Evolutionary conservation across 2,888 invertebrate genomes (phyloP).

Genomic region (Mesopsocus fuscifrons): DNA sequence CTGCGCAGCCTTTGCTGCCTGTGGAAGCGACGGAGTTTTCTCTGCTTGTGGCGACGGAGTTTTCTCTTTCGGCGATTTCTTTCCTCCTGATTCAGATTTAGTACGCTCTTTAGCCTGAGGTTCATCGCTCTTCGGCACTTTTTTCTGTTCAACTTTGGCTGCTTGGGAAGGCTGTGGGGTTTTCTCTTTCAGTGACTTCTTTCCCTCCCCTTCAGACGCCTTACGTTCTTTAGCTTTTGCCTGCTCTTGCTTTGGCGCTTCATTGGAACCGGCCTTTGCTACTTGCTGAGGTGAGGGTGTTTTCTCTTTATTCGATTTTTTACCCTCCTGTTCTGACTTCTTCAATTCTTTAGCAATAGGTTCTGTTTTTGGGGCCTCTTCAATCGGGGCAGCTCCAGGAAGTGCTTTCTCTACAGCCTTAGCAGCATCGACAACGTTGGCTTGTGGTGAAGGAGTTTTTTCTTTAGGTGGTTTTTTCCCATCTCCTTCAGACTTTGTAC

Average conservation of each 20-base stretch:
- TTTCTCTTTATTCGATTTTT: conserved; percentile 4
- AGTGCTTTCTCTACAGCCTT: conserved; percentile 3
- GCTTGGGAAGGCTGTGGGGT: not conserved
- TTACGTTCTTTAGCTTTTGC: no score
- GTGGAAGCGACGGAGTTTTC: not conserved
- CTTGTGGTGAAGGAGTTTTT: conserved; percentile 1
- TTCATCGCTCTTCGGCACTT: no score
- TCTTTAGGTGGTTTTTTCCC: conserved; percentile 12
- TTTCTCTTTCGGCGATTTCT: conserved; percentile 3
- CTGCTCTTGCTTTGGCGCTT: conserved; percentile 10
- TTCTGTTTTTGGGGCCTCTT: conserved; percentile 10
- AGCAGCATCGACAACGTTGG: no score
- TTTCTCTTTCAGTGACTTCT: not conserved
- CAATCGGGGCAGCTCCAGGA: conserved; percentile 1
- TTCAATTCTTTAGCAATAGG: conserved; percentile 8
- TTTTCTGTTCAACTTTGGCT: conserved; percentile 8
- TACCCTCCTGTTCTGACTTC: conserved; percentile 8
- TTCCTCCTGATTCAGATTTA: conserved; percentile 5
- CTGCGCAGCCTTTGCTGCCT: conserved; percentile 2
- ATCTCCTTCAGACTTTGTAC: no score
- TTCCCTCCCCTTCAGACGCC: conserved; percentile 1
- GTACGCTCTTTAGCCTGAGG: no score
- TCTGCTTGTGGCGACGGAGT: not conserved
- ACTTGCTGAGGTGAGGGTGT: not conserved
- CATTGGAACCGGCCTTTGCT: conserved; percentile 4